phyloP scores from a whole-genome alignment of 1,140 invertebrate genomes.

The Aphidius ervi region DNA sequence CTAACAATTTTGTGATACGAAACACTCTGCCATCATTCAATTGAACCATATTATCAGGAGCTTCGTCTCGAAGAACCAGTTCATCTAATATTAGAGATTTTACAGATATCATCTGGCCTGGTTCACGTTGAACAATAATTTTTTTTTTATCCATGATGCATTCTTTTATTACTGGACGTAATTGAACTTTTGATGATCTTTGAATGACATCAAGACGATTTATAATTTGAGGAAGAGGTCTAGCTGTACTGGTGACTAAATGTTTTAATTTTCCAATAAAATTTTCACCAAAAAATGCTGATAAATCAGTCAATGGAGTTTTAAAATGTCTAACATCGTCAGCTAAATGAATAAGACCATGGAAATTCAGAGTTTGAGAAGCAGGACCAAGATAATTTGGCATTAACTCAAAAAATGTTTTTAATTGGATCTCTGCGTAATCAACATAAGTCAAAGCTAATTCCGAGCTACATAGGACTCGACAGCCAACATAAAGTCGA shows the following conservation, averaged over 20 bases:
- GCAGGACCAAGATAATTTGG: constrained; percentile 22
- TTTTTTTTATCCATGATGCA: not conserved
- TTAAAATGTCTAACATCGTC: constrained; percentile 25
- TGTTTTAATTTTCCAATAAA: constrained; percentile 22
- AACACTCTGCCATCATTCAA: not conserved
- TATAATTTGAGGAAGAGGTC: constrained; percentile 24
- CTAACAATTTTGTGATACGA: not conserved
- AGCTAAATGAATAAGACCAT: constrained; percentile 25
- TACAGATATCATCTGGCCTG: not conserved
- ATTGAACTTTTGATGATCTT: constrained; percentile 4
- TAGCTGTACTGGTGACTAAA: constrained; percentile 15
- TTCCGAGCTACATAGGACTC: constrained; percentile 5
- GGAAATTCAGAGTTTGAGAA: constrained; percentile 24
- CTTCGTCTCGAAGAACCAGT: not conserved
- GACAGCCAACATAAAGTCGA: constrained; percentile 4
- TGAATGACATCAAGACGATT: constrained; percentile 17
- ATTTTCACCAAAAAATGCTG: constrained; percentile 27
- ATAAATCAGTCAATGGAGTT: constrained; percentile 18
- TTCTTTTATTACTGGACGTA: not conserved
- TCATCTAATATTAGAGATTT: not conserved
- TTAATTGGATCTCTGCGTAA: not conserved
- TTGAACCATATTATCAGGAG: not conserved
- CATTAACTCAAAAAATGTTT: constrained; percentile 21
- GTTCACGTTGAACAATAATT: not conserved
- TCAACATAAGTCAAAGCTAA: not conserved